These are phyloP conservation scores for Sialis fuliginosa DNA, from an alignment of 2,888 invertebrate species.

Conservation along the genomic window DNA sequence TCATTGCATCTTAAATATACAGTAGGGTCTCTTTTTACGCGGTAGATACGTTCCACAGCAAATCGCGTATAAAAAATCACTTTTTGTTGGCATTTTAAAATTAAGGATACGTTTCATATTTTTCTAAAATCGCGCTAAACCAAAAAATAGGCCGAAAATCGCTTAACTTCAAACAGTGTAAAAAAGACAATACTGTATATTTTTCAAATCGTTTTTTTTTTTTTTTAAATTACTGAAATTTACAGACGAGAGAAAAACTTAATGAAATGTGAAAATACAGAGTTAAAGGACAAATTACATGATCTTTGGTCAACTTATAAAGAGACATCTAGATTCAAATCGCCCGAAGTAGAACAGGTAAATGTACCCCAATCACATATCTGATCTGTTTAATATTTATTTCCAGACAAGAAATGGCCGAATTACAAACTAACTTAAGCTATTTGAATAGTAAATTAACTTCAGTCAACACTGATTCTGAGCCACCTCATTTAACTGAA, in stretches of 20 bases:
- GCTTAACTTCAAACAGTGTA: too few relatives aligned
- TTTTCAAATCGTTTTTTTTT: too few relatives aligned
- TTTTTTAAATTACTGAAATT: slow-evolving; percentile 10
- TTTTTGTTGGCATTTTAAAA: too few relatives aligned
- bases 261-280: slow-evolving; percentile 40
- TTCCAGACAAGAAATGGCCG: slow-evolving; percentile 60
- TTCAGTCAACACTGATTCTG: background rate
- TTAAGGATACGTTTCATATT: too few relatives aligned
- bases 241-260: slow-evolving; percentile 41
- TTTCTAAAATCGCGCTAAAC: too few relatives aligned
- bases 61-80: too few relatives aligned
- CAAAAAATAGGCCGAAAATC: too few relatives aligned
- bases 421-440: slow-evolving; percentile 64
- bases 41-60: too few relatives aligned
- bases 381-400: slow-evolving; percentile 25
- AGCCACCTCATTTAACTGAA: background rate
- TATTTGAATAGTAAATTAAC: slow-evolving; percentile 28
- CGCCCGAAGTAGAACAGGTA: slow-evolving; percentile 26
- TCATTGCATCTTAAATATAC: too few relatives aligned
- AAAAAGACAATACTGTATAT: too few relatives aligned
- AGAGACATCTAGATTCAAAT: slow-evolving; percentile 25
- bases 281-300: slow-evolving; percentile 40
- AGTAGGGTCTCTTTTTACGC: too few relatives aligned
- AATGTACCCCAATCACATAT: slow-evolving; percentile 15
- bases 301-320: slow-evolving; percentile 42